These are phyloP conservation scores for Zosterops hypoxanthus DNA, from an alignment of 2,113 vertebrate genomes.

Conservation along the genomic window DNA sequence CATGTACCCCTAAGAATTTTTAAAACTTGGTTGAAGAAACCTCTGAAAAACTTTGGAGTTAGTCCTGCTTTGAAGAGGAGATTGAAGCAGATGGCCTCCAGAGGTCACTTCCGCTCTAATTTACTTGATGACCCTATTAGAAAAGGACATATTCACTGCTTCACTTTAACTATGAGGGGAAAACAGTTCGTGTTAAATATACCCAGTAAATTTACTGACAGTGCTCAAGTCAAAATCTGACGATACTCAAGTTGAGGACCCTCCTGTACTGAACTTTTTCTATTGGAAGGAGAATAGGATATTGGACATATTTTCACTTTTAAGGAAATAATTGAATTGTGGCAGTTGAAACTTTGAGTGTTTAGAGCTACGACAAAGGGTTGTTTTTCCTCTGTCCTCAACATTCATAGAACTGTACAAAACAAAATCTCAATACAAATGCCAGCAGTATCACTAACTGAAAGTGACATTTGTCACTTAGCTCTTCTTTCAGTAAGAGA, in stretches of 20 bases:
- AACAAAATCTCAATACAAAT: not conserved
- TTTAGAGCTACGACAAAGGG: not conserved
- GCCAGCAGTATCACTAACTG: not conserved
- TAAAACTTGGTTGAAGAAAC: not conserved
- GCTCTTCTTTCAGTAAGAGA: not conserved
- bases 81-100: not conserved
- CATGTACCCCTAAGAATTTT: not conserved
- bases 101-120: not conserved
- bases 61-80: not conserved
- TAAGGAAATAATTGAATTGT: not conserved
- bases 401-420: not conserved
- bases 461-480: not conserved
- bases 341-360: not conserved
- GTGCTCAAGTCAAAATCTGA: not conserved
- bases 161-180: not conserved
- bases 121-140: not conserved
- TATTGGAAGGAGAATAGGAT: not conserved
- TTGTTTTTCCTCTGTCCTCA: not conserved
- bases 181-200: not conserved
- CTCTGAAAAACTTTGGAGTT: not conserved
- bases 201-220: not conserved
- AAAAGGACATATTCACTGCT: not conserved
- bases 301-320: not conserved
- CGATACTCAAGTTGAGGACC: not conserved
- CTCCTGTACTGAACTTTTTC: not conserved